Percentiles rank a stretch among this genome's conserved stretches.
These are phyloP conservation scores for Spheniscus humboldti DNA, from an alignment of 2,797 vertebrate genomes.

Conservation along the genomic window DNA sequence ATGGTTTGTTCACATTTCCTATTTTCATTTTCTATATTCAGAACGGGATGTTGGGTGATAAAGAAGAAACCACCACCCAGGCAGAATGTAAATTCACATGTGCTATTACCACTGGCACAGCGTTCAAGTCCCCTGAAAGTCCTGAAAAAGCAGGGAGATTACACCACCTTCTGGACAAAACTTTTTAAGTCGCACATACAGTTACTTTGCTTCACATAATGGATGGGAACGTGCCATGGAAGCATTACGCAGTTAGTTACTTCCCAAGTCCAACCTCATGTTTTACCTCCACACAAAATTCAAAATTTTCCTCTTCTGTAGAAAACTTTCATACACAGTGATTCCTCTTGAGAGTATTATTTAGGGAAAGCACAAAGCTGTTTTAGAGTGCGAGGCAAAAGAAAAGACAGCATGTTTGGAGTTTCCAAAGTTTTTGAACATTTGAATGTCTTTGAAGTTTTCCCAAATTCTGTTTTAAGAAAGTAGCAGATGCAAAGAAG, in stretches of 20 bases:
- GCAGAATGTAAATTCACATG: neutral
- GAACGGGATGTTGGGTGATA: conserved; percentile 1
- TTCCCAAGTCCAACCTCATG: neutral
- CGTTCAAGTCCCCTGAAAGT: neutral
- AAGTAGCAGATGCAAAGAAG: neutral
- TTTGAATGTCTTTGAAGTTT: neutral
- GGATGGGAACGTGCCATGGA: fast-evolving
- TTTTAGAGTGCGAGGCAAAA: neutral
- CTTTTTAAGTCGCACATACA: neutral
- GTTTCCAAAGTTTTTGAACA: neutral
- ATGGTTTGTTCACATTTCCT: neutral
- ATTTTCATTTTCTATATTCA: neutral
- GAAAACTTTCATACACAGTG: neutral
- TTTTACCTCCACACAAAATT: neutral
- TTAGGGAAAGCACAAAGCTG: neutral
- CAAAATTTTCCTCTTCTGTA: neutral
- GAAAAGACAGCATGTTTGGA: neutral
- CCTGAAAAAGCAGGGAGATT: conserved; percentile 7
- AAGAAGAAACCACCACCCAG: neutral
- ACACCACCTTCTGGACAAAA: conserved; percentile 71
- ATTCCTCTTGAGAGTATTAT: neutral
- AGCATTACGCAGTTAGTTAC: fast-evolving
- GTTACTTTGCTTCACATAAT: neutral
- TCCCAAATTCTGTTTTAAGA: neutral
- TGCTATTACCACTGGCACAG: neutral